phyloP scores from a whole-genome alignment of 2,888 invertebrate species.

The Pseudanteris insignis region DNA sequence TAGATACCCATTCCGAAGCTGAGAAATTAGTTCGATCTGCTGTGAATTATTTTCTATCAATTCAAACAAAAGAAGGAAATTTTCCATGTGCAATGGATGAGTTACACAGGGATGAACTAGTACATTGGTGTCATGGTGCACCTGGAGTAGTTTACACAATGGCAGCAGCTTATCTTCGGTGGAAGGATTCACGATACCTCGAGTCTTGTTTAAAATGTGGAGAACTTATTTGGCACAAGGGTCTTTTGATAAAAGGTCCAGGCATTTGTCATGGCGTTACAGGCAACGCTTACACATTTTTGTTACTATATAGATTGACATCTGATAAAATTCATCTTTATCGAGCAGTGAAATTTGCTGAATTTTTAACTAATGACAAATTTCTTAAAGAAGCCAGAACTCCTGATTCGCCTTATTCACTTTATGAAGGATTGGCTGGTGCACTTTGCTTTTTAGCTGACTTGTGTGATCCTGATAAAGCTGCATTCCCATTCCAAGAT shows the following conservation, averaged over 20 bases:
- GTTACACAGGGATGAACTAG: slow-evolving; percentile 74
- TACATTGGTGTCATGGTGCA: slow-evolving; percentile 94
- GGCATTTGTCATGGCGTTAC: slow-evolving; percentile 90
- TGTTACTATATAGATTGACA: slow-evolving; percentile 80
- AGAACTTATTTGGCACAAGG: slow-evolving; percentile 84
- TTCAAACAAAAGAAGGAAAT: slow-evolving; percentile 79
- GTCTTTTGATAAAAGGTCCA: slow-evolving; percentile 85
- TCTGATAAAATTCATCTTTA: slow-evolving; percentile 76
- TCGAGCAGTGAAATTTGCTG: slow-evolving; percentile 79
- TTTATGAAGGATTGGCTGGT: slow-evolving; percentile 89
- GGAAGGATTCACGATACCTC: slow-evolving; percentile 78
- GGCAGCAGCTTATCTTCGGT: slow-evolving; percentile 81
- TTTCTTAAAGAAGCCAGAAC: slow-evolving; percentile 75
- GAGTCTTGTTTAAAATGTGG: slow-evolving; percentile 75
- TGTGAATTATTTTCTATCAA: slow-evolving; percentile 74
- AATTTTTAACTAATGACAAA: slow-evolving; percentile 75
- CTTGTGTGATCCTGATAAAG: slow-evolving; percentile 76
- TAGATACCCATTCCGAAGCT: slow-evolving; percentile 69
- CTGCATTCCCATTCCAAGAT: slow-evolving; percentile 87
- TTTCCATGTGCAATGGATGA: slow-evolving; percentile 82
- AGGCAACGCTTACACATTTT: slow-evolving; percentile 83
- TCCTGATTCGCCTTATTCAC: slow-evolving; percentile 84
- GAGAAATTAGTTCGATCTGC: slow-evolving; percentile 72
- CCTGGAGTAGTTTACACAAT: slow-evolving; percentile 83
- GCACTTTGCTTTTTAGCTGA: slow-evolving; percentile 85